These are phyloP conservation scores for Myoxocephalus aenaeus DNA, from an alignment of 2,797 vertebrate species.

Conservation along the genomic window DNA sequence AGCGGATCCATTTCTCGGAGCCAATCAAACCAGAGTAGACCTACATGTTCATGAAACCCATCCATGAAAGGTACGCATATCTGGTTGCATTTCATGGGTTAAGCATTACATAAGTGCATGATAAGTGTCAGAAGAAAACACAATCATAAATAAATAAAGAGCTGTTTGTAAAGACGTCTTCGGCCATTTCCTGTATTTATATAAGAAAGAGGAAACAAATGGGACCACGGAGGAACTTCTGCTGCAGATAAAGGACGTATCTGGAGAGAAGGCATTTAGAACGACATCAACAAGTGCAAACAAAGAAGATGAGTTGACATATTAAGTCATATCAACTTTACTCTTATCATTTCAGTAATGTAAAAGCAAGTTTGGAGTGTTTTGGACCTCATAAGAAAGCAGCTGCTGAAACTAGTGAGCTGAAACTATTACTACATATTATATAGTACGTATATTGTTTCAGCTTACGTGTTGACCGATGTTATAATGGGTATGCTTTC, in stretches of 20 bases:
- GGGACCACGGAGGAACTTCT: background rate
- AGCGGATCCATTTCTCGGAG: too few species aligned
- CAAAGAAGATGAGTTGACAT: slow-evolving; percentile 14
- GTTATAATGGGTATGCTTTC: background rate
- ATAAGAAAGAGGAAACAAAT: slow-evolving; percentile 4
- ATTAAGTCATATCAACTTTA: background rate
- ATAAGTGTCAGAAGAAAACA: slow-evolving; percentile 17
- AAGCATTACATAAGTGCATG: slow-evolving; percentile 17
- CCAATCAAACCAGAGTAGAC: background rate
- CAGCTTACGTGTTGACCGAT: background rate
- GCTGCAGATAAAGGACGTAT: slow-evolving; percentile 1
- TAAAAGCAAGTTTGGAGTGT: background rate
- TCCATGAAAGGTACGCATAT: background rate
- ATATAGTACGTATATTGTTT: background rate
- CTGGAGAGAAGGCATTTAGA: slow-evolving; percentile 5
- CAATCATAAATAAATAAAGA: slow-evolving; percentile 18
- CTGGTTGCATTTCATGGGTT: background rate
- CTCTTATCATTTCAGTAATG: background rate
- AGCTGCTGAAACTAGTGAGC: background rate
- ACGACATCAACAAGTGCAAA: slow-evolving; percentile 9
- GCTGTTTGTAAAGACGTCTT: slow-evolving; percentile 22
- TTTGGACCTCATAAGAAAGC: background rate
- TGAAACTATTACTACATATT: background rate
- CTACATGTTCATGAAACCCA: background rate
- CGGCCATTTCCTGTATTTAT: slow-evolving; percentile 54